phyloP scores from a whole-genome alignment of 1,140 invertebrate genomes.

The Venturia canescens region DNA sequence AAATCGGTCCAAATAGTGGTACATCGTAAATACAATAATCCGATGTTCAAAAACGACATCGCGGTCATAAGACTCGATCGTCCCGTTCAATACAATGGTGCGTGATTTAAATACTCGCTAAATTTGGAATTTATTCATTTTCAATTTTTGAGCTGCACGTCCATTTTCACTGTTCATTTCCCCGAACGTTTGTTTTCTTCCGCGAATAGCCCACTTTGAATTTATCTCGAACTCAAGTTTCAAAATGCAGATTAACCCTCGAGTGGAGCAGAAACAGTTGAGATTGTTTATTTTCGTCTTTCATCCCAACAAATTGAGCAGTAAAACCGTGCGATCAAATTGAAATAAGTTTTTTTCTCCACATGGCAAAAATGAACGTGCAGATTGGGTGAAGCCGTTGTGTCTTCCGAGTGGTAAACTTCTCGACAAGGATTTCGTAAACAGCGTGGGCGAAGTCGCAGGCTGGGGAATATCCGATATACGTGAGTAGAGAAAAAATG shows the following conservation, averaged over 20 bases:
- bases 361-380: slow-evolving; percentile 36
- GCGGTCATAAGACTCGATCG: slow-evolving; percentile 79
- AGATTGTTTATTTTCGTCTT: too few species aligned
- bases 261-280: too few species aligned
- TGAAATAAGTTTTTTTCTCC: too few species aligned
- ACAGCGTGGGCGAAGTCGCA: slow-evolving; percentile 76
- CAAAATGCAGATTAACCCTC: slow-evolving; percentile 1
- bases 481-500: slow-evolving; percentile 48
- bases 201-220: too few species aligned
- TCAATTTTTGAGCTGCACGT: background rate
- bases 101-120: slow-evolving; percentile 36
- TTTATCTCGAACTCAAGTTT: slow-evolving; percentile 15
- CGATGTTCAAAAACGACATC: slow-evolving; percentile 81
- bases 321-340: too few species aligned
- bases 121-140: background rate
- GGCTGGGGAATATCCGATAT: slow-evolving; percentile 76
- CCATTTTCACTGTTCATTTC: too few species aligned
- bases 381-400: slow-evolving; percentile 78
- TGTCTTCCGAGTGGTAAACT: slow-evolving; percentile 75
- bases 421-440: slow-evolving; percentile 66
- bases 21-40: slow-evolving; percentile 80
- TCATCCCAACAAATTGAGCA: too few species aligned
- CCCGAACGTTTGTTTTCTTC: too few species aligned
- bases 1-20: slow-evolving; percentile 71
- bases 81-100: slow-evolving; percentile 77